Evolutionary conservation across 2,888 invertebrate genomes (phyloP).

Genomic region (Cephus nigrinus): DNA sequence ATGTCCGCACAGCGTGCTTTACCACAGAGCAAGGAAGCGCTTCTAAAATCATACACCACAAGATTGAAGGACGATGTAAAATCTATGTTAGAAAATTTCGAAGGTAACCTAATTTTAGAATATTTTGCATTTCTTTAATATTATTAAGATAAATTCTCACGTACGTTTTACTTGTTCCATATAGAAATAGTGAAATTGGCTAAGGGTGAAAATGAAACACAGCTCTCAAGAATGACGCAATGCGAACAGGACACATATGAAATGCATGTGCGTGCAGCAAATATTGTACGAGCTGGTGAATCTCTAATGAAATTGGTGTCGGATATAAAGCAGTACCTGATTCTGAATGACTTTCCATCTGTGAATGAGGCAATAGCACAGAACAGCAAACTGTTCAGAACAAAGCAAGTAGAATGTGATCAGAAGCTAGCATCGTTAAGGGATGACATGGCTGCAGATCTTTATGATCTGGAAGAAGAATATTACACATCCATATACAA

Average conservation of each 20-base stretch:
- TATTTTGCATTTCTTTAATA: slow-evolving; percentile 8
- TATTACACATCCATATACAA: slow-evolving; percentile 90
- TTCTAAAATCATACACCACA: slow-evolving; percentile 94
- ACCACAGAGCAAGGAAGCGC: slow-evolving; percentile 94
- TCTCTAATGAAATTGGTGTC: slow-evolving; percentile 97
- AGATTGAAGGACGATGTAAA: slow-evolving; percentile 96
- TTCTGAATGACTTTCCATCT: slow-evolving; percentile 97
- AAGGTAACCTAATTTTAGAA: slow-evolving; percentile 73
- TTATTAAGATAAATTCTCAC: slow-evolving; percentile 15
- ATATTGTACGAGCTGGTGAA: slow-evolving; percentile 96
- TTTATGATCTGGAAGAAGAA: slow-evolving; percentile 93
- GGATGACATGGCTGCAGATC: slow-evolving; percentile 95
- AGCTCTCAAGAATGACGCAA: slow-evolving; percentile 89
- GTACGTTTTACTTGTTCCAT: neutral
- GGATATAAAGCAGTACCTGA: slow-evolving; percentile 97
- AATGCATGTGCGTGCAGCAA: slow-evolving; percentile 96
- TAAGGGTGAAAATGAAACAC: slow-evolving; percentile 90
- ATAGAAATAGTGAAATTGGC: slow-evolving; percentile 90
- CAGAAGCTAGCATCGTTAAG: slow-evolving; percentile 90
- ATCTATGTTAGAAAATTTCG: slow-evolving; percentile 97
- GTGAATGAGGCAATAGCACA: slow-evolving; percentile 97
- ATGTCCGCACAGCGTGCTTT: slow-evolving; percentile 71
- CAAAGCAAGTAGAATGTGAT: slow-evolving; percentile 93
- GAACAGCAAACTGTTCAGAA: slow-evolving; percentile 89
- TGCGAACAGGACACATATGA: slow-evolving; percentile 96